Base-by-base conservation (phyloP, 2,888 invertebrate genomes). In the Lasius fuliginosus region DNA sequence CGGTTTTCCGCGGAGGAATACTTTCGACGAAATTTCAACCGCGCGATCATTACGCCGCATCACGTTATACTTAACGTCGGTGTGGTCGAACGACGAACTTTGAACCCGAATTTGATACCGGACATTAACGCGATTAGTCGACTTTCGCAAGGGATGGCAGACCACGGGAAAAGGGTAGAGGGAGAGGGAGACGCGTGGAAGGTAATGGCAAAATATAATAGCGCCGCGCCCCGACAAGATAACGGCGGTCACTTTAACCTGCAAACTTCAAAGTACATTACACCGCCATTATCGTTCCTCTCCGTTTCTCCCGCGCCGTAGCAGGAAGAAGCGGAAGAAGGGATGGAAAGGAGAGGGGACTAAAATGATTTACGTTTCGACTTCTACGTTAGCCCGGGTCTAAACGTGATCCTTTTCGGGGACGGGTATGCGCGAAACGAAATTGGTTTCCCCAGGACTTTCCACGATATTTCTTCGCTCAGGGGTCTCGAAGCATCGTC, bases 381-480 rank as follows among this genome's bases (percentile, higher is more conserved):
- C 84, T 85, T 86, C 87, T 88, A 83, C 87, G 87, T 86, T 82
- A 84, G 74, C 73, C 83, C 71, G 81, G 86, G 15, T 83, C 87
- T 89, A 88, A 91, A 82, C 60, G 73, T 73, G 73, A 81, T 73
- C 60, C 12, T 81, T 77, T 58, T 67, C 82, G 58, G 36, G 60
- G 69, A 56, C 82, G 53, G 15, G 77, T 27, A 53, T 77, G 53
- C 58, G 58, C 73, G 18, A 58, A 18, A 73, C 79, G 60, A 81
- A 73, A 81, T 81, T 81, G 60, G 79, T 58, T 60, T 83, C 46
- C 40, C 30, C 49, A 30, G 36, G 58, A 58, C 33, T 76, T 83
- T 65, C 82, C 71, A 46, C 83, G 81, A 90, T 90, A 89, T 90
- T 87, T 90, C 87, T 87, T 86, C 82, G 82, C 79, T 71, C 84